Base-by-base conservation (phyloP, 2,888 invertebrate genomes). In the Capitulum mitella region DNA sequence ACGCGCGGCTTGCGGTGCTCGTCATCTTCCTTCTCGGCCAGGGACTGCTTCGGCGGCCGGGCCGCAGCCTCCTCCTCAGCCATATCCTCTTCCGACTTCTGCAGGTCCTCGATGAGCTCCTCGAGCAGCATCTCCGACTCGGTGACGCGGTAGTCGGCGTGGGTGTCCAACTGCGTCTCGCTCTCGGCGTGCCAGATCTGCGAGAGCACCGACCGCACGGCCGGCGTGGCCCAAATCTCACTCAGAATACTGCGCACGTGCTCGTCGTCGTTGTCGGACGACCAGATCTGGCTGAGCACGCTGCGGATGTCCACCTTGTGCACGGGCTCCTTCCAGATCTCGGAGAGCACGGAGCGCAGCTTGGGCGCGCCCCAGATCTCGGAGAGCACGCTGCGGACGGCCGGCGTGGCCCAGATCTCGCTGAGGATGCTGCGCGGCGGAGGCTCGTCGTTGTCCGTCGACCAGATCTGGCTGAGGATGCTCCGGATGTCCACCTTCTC, bases 71-170 rank as follows among this genome's bases (percentile, higher is more conserved):
- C 26, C 37, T 5, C 37, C 40, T 16, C 37, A 22, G 37, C 12
- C 26, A 26, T 26, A 40, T 70, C 70, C 37, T 8, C 8, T 26
- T 40, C 70, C 26, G 70, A 40, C 26, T 70, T 37, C 70, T 70
- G 70, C 70, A 70, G 70, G 37, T 70, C 22, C 22, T 70, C 70
- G 19, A 70, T 70, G 40, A 70, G 70, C 70, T 70, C 70, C 70
- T 70, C 70, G 26, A 70, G 70, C 40, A 70, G 70, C 40, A 70
- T 70, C 70, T 70, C 70, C 8, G 70, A 70, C 70, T 70, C 70
- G 26, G 70, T 70, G 40, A 70, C 70, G 40, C 70, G 70, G 70
- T 70, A 70, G 70, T 70, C 70, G 40, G 70, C 70, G 26, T 22
- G 37, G 26, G 70, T 70, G 70, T 70, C 70, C 1, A 12, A 12